Base-by-base conservation (phyloP, 2,113 vertebrate species). In the Ptilorrhoa leucosticta region DNA sequence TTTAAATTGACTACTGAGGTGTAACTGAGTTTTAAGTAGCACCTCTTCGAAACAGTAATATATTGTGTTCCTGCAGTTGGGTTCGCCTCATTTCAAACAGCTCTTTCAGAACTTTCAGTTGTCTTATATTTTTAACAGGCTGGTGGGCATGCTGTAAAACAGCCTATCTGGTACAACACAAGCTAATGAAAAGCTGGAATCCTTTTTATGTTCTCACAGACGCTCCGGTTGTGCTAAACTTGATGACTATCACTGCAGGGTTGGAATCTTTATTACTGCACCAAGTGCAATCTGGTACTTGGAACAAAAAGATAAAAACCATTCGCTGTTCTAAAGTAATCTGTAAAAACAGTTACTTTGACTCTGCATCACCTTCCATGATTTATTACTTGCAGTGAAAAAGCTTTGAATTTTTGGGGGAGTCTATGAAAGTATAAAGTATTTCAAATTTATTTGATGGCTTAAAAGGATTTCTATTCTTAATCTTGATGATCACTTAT, bases 251-350 rank as follows among this genome's bases (percentile, higher is more conserved):
- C 95, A 97, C 97, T 96, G 93, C 47, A 68, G 94, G 95, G 84
- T 90, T 97, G 97, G 96, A 97, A 97, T 97, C 96, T 97, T 97
- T 97, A 97, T 97, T 96, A 96, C 96, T 87, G 93, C 95, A 97
- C 95, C 95, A 96, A 97, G 96, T 97, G 97, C 96, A 97, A 94
- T 97, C 97, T 97, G 96, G 86, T 97, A 93, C 95, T 96, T 96
- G 91, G 94, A 95, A 97, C 95, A 97, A 97, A 96, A 96, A 97
- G 95, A 97, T 96, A 97, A 97, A 97, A 96, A 82, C 69, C 93
- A 94, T 91, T 90, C 90, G 30, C 86, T 88, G 93, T 95, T 97
- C 94, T 96, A 96, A 97, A 95, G 97, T 96, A 95, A 95, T 94
- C 94, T 90, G 94, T 96, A 97, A 96, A 96, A 93, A 54, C 84